These are phyloP conservation scores for Panurus biarmicus DNA, from an alignment of 2,113 vertebrate species.

Conservation along the genomic window DNA sequence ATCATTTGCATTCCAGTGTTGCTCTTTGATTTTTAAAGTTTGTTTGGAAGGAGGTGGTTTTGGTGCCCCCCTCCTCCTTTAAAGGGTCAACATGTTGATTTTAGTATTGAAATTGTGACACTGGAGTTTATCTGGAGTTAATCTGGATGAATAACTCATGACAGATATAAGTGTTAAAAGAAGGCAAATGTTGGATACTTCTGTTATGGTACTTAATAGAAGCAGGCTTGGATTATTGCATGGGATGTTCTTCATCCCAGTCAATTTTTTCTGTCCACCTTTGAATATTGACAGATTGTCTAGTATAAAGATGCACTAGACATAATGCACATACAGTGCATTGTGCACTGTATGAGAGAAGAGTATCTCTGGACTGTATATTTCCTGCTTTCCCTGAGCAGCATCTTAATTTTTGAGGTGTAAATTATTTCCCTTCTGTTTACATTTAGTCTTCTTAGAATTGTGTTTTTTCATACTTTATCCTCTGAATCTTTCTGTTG, in stretches of 20 bases:
- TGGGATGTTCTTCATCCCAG: neutral
- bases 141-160: neutral
- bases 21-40: neutral
- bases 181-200: neutral
- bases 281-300: neutral
- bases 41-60: neutral
- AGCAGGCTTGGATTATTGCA: neutral
- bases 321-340: neutral
- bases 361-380: neutral
- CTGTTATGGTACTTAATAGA: neutral
- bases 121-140: neutral
- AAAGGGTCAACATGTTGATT: neutral
- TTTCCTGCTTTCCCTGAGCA: neutral
- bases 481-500: neutral
- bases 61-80: too few relatives aligned
- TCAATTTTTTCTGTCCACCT: neutral
- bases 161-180: neutral
- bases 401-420: neutral
- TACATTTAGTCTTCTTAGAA: neutral
- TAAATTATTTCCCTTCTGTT: neutral
- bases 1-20: neutral
- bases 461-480: neutral
- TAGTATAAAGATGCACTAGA: neutral
- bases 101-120: neutral
- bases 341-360: neutral